Conservation (phyloP, 2,888 invertebrate genomes). For the Agelastica alni region DNA sequence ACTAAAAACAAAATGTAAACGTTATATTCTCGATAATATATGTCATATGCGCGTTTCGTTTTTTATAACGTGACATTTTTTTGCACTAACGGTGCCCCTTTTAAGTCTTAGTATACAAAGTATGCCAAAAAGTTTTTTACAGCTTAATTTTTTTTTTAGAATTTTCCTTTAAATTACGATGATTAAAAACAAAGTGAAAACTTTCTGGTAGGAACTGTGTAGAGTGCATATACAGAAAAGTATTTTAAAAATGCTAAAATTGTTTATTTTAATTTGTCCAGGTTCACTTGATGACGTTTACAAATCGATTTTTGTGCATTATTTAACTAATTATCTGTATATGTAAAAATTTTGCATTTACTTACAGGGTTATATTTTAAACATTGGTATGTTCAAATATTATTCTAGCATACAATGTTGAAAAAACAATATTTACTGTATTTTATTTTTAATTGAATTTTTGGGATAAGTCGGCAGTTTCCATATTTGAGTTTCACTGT, state of each 20-base stretch:
- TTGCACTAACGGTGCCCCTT: not conserved
- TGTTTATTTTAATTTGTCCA: too few species aligned
- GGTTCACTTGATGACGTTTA: too few species aligned
- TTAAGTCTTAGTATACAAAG: not conserved
- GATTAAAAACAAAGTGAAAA: too few species aligned
- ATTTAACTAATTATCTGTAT: not conserved
- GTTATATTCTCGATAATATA: too few species aligned
- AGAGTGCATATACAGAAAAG: too few species aligned
- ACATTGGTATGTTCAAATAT: not conserved
- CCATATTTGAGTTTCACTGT: slow-evolving; percentile 8
- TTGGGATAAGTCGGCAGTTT: slow-evolving; percentile 15
- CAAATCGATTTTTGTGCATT: too few species aligned
- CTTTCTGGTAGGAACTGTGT: too few species aligned
- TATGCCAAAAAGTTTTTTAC: not conserved
- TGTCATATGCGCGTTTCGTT: too few species aligned
- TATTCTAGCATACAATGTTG: not conserved
- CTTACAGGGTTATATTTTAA: not conserved
- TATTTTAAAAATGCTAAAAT: too few species aligned
- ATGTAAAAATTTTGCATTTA: slow-evolving; percentile 3
- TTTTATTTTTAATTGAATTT: slow-evolving; percentile 4
- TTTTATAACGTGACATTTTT: not conserved
- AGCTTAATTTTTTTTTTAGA: too few species aligned
- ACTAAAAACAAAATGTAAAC: too few species aligned
- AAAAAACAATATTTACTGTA: not conserved
- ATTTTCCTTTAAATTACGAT: too few species aligned